These are phyloP conservation scores for Cyclophora punctaria DNA, from an alignment of 2,888 invertebrate genomes.

Conservation along the genomic window DNA sequence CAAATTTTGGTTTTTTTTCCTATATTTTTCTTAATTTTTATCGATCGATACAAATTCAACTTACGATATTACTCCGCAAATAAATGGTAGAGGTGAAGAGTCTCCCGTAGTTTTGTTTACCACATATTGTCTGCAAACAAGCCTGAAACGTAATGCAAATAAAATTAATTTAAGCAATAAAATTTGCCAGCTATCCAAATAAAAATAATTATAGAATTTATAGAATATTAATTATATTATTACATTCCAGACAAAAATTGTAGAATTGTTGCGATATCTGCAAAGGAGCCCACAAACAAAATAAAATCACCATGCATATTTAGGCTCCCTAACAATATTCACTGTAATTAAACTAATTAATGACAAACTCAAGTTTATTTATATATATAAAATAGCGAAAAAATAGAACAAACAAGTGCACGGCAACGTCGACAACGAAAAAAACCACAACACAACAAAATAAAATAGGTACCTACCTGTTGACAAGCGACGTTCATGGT, in stretches of 20 bases:
- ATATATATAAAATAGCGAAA: background rate
- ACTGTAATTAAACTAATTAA: background rate
- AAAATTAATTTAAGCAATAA: conserved; percentile 2
- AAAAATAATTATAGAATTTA: background rate
- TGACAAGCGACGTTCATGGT: no score
- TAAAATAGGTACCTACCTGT: no score
- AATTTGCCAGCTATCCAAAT: conserved; percentile 1
- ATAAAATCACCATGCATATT: conserved; percentile 34
- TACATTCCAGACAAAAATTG: conserved; percentile 92
- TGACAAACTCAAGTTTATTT: background rate
- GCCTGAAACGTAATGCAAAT: conserved; percentile 63
- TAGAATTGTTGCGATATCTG: conserved; percentile 84
- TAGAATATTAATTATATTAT: conserved; percentile 48
- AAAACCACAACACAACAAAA: no score
- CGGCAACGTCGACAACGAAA: no score
- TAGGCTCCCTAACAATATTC: background rate
- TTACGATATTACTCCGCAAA: conserved; percentile 85
- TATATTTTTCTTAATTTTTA: no score
- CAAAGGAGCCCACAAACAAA: conserved; percentile 54
- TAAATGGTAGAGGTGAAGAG: conserved; percentile 83
- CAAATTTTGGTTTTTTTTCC: no score
- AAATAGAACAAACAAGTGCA: background rate
- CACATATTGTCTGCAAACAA: conserved; percentile 85
- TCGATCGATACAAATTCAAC: conserved; percentile 28
- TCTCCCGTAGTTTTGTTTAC: conserved; percentile 84